A percentile compares a stretch with the other conserved stretches of the same genome.
Evolutionary conservation across 2,113 vertebrate species (phyloP).

Genomic region (Dicentrarchus labrax): DNA sequence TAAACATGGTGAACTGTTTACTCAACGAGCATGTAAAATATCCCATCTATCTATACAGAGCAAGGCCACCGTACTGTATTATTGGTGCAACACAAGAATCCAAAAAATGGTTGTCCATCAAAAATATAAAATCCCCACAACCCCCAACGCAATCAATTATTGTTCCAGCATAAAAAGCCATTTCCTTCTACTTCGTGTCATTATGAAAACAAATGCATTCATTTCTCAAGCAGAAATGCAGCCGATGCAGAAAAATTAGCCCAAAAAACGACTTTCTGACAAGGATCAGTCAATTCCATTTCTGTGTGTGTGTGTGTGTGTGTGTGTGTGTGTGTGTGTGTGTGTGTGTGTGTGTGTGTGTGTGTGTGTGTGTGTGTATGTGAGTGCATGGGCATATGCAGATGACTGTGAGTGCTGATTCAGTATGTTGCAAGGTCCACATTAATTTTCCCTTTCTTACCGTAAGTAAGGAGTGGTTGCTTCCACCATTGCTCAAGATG

Average conservation of each 20-base stretch:
- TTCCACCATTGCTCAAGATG: slow-evolving; percentile 44
- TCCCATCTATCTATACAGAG: slow-evolving; percentile 13
- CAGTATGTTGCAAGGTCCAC: slow-evolving; percentile 52
- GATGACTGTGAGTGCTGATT: slow-evolving; percentile 57
- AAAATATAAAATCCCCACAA: slow-evolving; percentile 9
- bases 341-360: slow-evolving; percentile 24
- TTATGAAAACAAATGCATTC: slow-evolving; percentile 77
- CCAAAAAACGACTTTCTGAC: slow-evolving; percentile 68
- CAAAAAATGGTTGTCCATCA: slow-evolving; percentile 55
- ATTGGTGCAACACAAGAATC: slow-evolving; percentile 50
- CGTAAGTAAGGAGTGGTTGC: slow-evolving; percentile 15
- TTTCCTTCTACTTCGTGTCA: slow-evolving; percentile 71
- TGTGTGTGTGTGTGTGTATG: slow-evolving; percentile 29
- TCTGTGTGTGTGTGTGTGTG: slow-evolving; percentile 32
- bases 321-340: slow-evolving; percentile 36
- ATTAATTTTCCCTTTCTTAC: slow-evolving; percentile 43
- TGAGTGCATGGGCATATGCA: slow-evolving; percentile 17
- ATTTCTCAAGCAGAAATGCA: slow-evolving; percentile 69
- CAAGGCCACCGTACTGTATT: not conserved
- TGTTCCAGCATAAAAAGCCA: slow-evolving; percentile 71
- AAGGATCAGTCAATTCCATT: slow-evolving; percentile 74
- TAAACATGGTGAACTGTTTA: slow-evolving; percentile 26
- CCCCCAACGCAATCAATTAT: slow-evolving; percentile 65
- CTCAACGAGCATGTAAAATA: slow-evolving; percentile 37
- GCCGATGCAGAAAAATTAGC: slow-evolving; percentile 67